Percentiles rank a stretch among this genome's conserved stretches.
Evolutionary conservation across 35 echinoderm and acorn worm species (phyloP).

Genomic region (Heliocidaris tuberculata): DNA sequence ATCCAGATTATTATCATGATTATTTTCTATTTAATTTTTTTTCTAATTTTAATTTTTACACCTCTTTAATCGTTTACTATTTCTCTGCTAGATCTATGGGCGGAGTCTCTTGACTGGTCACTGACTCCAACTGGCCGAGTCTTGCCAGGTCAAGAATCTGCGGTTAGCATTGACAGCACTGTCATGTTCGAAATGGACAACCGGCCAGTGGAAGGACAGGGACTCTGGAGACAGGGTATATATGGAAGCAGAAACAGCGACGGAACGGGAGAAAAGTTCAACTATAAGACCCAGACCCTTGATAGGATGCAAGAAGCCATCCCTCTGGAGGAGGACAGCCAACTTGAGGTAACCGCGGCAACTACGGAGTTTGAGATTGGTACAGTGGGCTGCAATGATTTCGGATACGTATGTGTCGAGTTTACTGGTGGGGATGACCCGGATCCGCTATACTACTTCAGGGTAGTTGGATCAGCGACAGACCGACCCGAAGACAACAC

Average conservation of each 20-base stretch:
- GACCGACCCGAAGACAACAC: slow-evolving; percentile 36
- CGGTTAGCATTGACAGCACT: slow-evolving; percentile 57
- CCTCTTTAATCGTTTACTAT: not conserved
- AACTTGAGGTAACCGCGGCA: slow-evolving; percentile 47
- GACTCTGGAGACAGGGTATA: slow-evolving; percentile 77
- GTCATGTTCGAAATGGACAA: slow-evolving; percentile 54
- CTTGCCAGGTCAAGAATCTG: slow-evolving; percentile 62
- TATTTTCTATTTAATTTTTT: too few species aligned
- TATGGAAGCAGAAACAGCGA: slow-evolving; percentile 77
- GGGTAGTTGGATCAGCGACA: slow-evolving; percentile 30
- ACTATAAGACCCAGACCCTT: slow-evolving; percentile 55
- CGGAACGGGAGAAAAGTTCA: slow-evolving; percentile 65
- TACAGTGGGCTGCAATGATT: slow-evolving; percentile 74
- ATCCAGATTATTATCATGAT: too few species aligned
- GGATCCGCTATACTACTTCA: slow-evolving; percentile 70
- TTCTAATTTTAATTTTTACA: too few species aligned
- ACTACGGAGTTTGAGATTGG: slow-evolving; percentile 81
- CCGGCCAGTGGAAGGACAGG: slow-evolving; percentile 54
- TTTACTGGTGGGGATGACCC: slow-evolving; percentile 78
- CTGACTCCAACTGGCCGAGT: not conserved
- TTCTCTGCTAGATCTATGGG: slow-evolving; percentile 41
- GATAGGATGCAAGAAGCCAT: slow-evolving; percentile 39
- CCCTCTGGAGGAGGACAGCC: slow-evolving; percentile 25
- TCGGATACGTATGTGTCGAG: slow-evolving; percentile 78
- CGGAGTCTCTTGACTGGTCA: slow-evolving; percentile 54